These are phyloP conservation scores for Periplaneta americana DNA, from an alignment of 1,140 invertebrate genomes.

Conservation along the genomic window DNA sequence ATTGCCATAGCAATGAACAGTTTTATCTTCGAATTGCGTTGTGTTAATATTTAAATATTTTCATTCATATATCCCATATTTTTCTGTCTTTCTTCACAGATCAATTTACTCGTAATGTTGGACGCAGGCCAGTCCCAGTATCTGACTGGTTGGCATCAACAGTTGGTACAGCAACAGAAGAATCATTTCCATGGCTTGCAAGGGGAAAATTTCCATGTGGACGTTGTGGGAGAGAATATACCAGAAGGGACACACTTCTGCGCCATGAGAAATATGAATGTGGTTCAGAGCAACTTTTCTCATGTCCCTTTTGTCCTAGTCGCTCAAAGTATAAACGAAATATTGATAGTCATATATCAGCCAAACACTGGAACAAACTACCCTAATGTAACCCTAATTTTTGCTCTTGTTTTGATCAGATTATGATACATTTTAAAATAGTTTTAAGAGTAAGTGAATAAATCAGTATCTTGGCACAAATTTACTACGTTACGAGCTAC, in stretches of 20 bases:
- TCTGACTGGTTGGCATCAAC: background rate
- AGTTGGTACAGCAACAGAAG: background rate
- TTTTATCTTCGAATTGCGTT: too few species aligned
- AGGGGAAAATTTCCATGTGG: background rate
- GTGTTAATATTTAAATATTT: too few species aligned
- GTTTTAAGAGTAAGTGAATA: too few species aligned
- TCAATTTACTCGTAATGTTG: background rate
- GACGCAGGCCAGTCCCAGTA: background rate
- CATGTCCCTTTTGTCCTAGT: constrained; percentile 44
- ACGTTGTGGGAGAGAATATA: constrained; percentile 12
- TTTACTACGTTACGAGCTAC: too few species aligned
- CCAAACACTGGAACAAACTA: background rate
- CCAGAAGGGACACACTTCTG: background rate
- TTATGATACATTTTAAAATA: too few species aligned
- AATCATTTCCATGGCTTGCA: background rate
- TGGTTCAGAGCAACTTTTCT: constrained; percentile 32
- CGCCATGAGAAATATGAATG: constrained; percentile 25
- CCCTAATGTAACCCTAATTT: background rate
- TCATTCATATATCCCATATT: too few species aligned
- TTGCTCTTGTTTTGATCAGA: too few species aligned
- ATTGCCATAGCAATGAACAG: too few species aligned
- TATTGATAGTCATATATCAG: constrained; percentile 38
- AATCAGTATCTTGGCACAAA: too few species aligned
- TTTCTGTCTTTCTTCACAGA: background rate
- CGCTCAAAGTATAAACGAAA: constrained; percentile 45